Evolutionary conservation across 2,888 invertebrate species (phyloP).

Genomic region (Platypus cylindrus): DNA sequence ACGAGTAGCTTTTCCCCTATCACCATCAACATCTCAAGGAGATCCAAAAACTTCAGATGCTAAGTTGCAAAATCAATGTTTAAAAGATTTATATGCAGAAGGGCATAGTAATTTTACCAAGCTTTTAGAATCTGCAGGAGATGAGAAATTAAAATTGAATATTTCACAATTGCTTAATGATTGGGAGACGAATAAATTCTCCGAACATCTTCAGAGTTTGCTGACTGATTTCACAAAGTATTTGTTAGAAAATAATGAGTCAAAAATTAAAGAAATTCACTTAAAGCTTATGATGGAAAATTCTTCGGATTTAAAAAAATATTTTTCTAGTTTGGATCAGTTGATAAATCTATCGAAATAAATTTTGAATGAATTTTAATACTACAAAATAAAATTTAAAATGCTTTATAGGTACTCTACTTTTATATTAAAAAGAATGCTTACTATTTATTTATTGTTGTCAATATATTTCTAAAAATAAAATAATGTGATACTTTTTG

Average conservation of each 20-base stretch:
- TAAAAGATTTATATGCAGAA: constrained; percentile 7
- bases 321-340: constrained; percentile 8
- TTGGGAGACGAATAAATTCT: constrained; percentile 12
- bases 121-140: constrained; percentile 5
- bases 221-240: constrained; percentile 8
- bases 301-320: constrained; percentile 4
- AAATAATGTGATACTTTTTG: too few relatives aligned
- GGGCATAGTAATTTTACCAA: constrained; percentile 10
- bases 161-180: constrained; percentile 8
- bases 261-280: constrained; percentile 9
- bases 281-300: constrained; percentile 10
- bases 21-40: neutral
- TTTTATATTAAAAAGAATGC: too few relatives aligned
- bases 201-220: constrained; percentile 8
- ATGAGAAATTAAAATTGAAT: constrained; percentile 8
- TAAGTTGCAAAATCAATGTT: constrained; percentile 2
- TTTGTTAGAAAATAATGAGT: constrained; percentile 7
- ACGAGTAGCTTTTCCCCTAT: constrained; percentile 26
- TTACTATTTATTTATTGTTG: neutral
- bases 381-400: neutral
- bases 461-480: constrained; percentile 1
- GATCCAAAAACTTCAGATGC: neutral
- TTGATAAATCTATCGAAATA: constrained; percentile 7
- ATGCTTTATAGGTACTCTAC: too few relatives aligned
- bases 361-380: neutral